Percentiles rank a stretch among this genome's conserved stretches.
These are phyloP conservation scores for Sminthurinus aureus DNA, from an alignment of 2,888 invertebrate species.

Conservation along the genomic window DNA sequence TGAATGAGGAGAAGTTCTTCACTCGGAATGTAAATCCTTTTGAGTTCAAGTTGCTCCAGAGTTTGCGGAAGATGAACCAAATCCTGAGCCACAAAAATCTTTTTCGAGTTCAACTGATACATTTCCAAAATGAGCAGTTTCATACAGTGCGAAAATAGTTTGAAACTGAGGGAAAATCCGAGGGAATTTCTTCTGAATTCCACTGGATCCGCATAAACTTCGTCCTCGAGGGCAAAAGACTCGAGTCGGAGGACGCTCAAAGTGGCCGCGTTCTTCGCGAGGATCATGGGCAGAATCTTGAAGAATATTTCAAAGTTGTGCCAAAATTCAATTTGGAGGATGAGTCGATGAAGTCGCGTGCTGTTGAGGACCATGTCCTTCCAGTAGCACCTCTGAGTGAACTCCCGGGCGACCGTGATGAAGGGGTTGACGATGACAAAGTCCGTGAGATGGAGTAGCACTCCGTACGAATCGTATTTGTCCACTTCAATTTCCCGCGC, in stretches of 20 bases:
- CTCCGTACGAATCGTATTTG: background rate
- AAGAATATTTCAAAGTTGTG: conserved; percentile 16
- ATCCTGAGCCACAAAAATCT: background rate
- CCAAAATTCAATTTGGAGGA: conserved; percentile 28
- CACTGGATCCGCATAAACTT: background rate
- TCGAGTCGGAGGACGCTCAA: conserved; percentile 11
- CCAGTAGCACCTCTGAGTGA: conserved; percentile 7
- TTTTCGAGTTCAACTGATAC: background rate
- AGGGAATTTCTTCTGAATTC: background rate
- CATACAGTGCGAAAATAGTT: background rate
- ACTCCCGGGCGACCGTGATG: background rate
- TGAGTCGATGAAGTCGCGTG: background rate
- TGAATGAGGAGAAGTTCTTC: conserved; percentile 2
- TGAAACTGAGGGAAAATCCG: conserved; percentile 11
- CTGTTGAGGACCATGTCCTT: background rate
- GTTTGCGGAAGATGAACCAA: background rate
- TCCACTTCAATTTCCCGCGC: conserved; percentile 9
- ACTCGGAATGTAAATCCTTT: conserved; percentile 21
- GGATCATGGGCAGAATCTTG: background rate
- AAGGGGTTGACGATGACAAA: conserved; percentile 20
- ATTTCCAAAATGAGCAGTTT: conserved; percentile 3
- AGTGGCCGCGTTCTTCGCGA: background rate
- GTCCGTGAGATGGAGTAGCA: background rate
- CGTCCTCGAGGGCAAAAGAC: conserved; percentile 19
- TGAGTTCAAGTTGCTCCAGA: conserved; percentile 17